Evolutionary conservation across 1,140 invertebrate species (phyloP), one percentile per base, ranked within the genome.

Genomic region (Heliconius hermathena): DNA sequence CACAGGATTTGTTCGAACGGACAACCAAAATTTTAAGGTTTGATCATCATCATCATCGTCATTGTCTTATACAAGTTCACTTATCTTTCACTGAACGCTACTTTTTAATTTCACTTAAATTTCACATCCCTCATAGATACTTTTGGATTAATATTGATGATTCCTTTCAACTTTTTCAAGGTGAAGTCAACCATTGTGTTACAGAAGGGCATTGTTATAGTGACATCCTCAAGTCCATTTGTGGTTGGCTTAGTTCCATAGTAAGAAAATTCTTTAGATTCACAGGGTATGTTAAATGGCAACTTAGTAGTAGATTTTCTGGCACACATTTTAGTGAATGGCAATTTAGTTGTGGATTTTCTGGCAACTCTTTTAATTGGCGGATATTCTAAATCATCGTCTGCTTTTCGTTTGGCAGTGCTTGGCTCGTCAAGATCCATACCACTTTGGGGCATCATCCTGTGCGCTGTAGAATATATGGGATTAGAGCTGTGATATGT

Each of bases 241-340:
- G 81, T 38, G 0, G 84, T 76, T 3, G 88, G 85, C 71, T 80
- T 84, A 3, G 80, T 88, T 22, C 90, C 89, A 72, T 93, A 92
- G 22, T 81, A 90, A 0, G 92, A 91, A 73, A 87, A 90, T 41
- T 87, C 90, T 4, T 84, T 78, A 3, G 76, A 38, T 22, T 84
- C 78, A 22, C 66, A 66, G 18, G 54, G 38, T 22, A 73, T 71
- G 38, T 66, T 49, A 22, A 82, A 82, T 8, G 92, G 89, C 52
- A 93, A 75, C 80, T 89, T 91, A 3, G 91, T 87, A 0, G 92
- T 94, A 1, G 92, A 94, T 73, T 94, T 94, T 57, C 74, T 88
- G 2, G 91, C 92, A 2, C 90, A 87, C 3, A 80, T 26, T 9
- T 82, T 81, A 11, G 33, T 9, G 4, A n/a, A 46, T 4, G 90